Evolutionary conservation across 2,888 invertebrate genomes (phyloP).

Genomic region (Acanthosoma haemorrhoidale): DNA sequence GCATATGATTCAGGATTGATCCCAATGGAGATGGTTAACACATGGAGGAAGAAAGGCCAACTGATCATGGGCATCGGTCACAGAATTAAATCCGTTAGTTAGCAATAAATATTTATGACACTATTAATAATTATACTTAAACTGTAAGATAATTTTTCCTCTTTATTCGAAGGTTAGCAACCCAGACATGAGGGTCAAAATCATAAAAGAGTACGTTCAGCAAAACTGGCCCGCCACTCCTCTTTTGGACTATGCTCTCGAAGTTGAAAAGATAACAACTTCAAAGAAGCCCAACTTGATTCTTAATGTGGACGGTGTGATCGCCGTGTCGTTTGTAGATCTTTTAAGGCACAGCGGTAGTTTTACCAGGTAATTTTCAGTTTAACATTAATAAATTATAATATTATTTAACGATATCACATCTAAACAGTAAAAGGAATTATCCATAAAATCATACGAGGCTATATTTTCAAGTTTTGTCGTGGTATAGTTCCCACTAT

Average conservation of each 20-base stretch:
- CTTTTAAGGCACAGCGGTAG: conserved; percentile 88
- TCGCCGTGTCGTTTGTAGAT: conserved; percentile 96
- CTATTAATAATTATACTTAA: neutral
- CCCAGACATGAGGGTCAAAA: conserved; percentile 95
- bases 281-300: conserved; percentile 99
- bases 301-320: conserved; percentile 97
- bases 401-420: too few species aligned
- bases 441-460: too few species aligned
- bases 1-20: conserved; percentile 91
- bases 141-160: neutral
- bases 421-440: too few species aligned
- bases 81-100: conserved; percentile 62
- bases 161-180: conserved; percentile 74
- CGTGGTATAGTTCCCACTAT: too few species aligned
- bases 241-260: conserved; percentile 88
- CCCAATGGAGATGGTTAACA: conserved; percentile 97
- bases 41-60: conserved; percentile 92
- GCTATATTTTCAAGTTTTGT: too few species aligned
- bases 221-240: conserved; percentile 91
- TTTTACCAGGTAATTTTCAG: conserved; percentile 73
- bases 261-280: conserved; percentile 98
- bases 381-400: too few species aligned
- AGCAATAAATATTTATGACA: neutral
- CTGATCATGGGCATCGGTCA: conserved; percentile 99
- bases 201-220: conserved; percentile 91